phyloP scores from a whole-genome alignment of 35 echinoderm and acorn worm species.

The Anneissia japonica region DNA sequence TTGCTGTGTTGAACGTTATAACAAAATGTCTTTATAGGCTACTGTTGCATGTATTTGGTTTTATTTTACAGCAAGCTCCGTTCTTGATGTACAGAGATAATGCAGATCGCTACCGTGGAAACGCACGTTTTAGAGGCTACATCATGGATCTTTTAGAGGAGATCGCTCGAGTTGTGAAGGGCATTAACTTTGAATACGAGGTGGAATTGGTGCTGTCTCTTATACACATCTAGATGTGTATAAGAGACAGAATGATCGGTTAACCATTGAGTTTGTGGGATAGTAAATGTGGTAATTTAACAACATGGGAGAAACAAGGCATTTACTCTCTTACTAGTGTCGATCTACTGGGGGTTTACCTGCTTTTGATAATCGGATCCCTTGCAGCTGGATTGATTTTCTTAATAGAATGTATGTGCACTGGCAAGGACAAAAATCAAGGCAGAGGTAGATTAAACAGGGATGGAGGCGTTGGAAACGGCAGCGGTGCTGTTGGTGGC shows the following conservation, averaged over 20 bases:
- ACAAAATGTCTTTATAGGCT: too few relatives aligned
- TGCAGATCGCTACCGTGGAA: background rate
- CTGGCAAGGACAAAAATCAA: slow-evolving; percentile 7
- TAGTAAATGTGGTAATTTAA: slow-evolving; percentile 56
- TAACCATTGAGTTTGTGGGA: too few relatives aligned
- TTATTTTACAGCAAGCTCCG: background rate
- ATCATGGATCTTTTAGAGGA: slow-evolving; percentile 49
- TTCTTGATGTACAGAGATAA: background rate
- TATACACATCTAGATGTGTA: too few relatives aligned
- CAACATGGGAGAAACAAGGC: slow-evolving; percentile 62
- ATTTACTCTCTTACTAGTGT: slow-evolving; percentile 72
- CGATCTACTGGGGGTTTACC: slow-evolving; percentile 75
- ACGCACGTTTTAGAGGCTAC: slow-evolving; percentile 42
- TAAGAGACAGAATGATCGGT: too few relatives aligned
- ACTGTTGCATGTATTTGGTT: too few relatives aligned
- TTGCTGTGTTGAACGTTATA: too few relatives aligned
- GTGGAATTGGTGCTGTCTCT: slow-evolving; percentile 49
- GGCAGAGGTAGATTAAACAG: background rate
- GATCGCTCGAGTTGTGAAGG: slow-evolving; percentile 34
- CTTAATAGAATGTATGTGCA: slow-evolving; percentile 55
- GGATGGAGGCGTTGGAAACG: background rate
- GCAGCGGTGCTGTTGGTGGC: slow-evolving; percentile 17
- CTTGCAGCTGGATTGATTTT: slow-evolving; percentile 36
- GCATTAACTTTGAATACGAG: slow-evolving; percentile 70
- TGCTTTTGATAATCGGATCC: slow-evolving; percentile 58